These are phyloP conservation scores for Harpalus rubripes DNA, from an alignment of 2,888 invertebrate genomes.

Conservation along the genomic window DNA sequence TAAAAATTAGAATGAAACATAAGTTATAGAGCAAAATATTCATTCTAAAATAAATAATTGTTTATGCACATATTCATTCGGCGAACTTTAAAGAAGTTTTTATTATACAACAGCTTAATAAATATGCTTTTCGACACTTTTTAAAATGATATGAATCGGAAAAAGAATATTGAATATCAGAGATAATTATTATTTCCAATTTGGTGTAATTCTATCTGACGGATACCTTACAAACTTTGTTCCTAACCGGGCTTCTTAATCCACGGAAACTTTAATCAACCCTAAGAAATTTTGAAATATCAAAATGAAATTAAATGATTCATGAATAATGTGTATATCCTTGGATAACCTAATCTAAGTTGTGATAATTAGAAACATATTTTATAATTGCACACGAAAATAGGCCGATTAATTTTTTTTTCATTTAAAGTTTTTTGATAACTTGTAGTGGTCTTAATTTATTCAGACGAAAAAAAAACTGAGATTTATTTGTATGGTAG, in stretches of 20 bases:
- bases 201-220: background rate
- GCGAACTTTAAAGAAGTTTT: no score
- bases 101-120: no score
- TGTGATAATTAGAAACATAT: slow-evolving; percentile 41
- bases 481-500: background rate
- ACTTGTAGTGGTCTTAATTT: slow-evolving; percentile 2
- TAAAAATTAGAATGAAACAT: no score
- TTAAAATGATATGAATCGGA: background rate
- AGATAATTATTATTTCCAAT: slow-evolving; percentile 15
- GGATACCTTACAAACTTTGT: slow-evolving; percentile 14
- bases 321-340: slow-evolving; percentile 32
- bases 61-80: no score
- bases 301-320: slow-evolving; percentile 36
- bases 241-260: slow-evolving; percentile 38
- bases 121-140: no score
- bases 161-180: background rate
- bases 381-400: slow-evolving; percentile 38
- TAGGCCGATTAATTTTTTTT: slow-evolving; percentile 27
- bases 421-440: background rate
- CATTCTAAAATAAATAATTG: no score
- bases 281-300: slow-evolving; percentile 2
- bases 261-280: slow-evolving; percentile 14
- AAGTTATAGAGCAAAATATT: no score
- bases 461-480: slow-evolving; percentile 6
- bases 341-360: slow-evolving; percentile 48